phyloP scores from a whole-genome alignment of 2,888 invertebrate species.

The Brachyptera risi region DNA sequence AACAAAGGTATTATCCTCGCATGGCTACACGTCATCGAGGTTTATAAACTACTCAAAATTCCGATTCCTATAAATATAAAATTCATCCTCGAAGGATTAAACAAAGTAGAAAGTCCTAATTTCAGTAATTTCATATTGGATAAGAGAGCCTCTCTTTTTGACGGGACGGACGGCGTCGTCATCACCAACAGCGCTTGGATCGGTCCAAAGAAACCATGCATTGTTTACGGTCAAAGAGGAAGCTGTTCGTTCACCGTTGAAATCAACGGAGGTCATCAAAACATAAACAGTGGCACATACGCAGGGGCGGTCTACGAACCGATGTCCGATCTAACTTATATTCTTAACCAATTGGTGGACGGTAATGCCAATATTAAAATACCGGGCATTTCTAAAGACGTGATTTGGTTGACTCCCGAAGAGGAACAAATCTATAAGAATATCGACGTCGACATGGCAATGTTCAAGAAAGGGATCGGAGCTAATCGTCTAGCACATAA shows the following conservation, averaged over 20 bases:
- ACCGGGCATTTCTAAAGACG: background rate
- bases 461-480: background rate
- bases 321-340: background rate
- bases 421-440: conserved; percentile 2
- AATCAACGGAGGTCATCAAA: background rate
- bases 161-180: background rate
- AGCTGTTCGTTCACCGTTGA: background rate
- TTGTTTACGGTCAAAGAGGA: conserved; percentile 8
- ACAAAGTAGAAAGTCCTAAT: background rate
- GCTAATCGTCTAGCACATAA: background rate
- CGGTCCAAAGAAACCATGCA: conserved; percentile 2
- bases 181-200: conserved; percentile 5
- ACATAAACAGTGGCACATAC: conserved; percentile 1
- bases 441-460: background rate
- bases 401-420: background rate
- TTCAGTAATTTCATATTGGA: background rate
- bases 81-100: background rate
- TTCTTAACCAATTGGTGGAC: background rate
- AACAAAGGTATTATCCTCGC: background rate
- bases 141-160: background rate
- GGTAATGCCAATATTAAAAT: background rate
- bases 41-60: background rate
- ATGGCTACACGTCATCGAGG: conserved; percentile 7
- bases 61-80: background rate
- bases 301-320: conserved; percentile 2